These are phyloP conservation scores for Teleiodes luculella DNA, from an alignment of 2,888 invertebrate genomes.

Conservation along the genomic window DNA sequence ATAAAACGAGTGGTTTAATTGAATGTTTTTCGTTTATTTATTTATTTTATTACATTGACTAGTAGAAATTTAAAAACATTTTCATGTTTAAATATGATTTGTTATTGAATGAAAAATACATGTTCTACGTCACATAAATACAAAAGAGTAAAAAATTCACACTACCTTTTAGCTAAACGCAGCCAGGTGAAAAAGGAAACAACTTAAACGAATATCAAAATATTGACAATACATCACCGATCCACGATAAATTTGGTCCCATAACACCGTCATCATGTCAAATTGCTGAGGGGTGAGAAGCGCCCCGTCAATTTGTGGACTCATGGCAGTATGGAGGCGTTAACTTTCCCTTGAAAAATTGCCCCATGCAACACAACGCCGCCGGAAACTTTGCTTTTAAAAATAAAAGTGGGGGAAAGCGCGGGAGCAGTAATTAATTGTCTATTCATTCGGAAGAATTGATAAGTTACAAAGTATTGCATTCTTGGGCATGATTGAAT, in stretches of 20 bases:
- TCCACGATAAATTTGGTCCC: not conserved
- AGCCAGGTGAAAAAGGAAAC: no score
- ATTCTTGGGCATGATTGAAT: not conserved
- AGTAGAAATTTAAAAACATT: no score
- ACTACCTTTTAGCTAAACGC: no score
- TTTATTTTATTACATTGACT: no score
- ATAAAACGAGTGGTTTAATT: no score
- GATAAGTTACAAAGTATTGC: not conserved
- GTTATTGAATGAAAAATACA: no score
- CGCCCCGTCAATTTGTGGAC: not conserved
- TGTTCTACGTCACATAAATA: no score
- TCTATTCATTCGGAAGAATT: not conserved
- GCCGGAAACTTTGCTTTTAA: conserved; percentile 4
- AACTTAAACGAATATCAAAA: not conserved
- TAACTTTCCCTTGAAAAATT: conserved; percentile 2
- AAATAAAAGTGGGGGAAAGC: not conserved
- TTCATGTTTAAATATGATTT: no score
- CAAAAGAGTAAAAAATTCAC: no score
- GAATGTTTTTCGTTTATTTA: no score
- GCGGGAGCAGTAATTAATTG: not conserved
- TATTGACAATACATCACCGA: not conserved
- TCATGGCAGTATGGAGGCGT: not conserved
- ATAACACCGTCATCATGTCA: not conserved
- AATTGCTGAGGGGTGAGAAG: not conserved
- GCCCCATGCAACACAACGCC: not conserved